Base-by-base conservation (phyloP, 2,113 vertebrate genomes). In the Candoia aspera region DNA sequence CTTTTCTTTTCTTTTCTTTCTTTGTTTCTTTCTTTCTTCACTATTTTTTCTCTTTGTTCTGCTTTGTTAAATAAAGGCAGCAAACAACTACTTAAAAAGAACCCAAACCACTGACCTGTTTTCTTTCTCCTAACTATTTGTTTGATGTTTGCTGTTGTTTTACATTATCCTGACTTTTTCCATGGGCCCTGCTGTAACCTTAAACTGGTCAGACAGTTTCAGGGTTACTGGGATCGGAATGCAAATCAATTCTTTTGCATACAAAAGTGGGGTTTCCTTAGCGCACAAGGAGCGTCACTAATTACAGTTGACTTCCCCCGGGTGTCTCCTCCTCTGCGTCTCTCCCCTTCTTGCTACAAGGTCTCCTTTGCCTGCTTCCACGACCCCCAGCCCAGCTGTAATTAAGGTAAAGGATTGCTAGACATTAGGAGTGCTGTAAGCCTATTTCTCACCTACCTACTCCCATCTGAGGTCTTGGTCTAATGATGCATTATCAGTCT, bases 401-500 rank as follows among this genome's bases (percentile, higher is more conserved):
- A 84, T 84, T 49, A 94, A 83, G 86, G 79, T 2, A 53, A 89
- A 59, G 90, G 83, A 60, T 55, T 10, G 83, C 58, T 93, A 33
- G 88, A 92, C 64, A 87, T 68, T 85, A 9, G 83, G 10, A 83
- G 37, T 33, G 37, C 17, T 49, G 60, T 87, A 92, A 88, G 87
- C 84, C 84, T 90, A 29, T 64, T 96, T 91, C 68, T 46, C 95
- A n/a, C 29, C 57, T 68, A n/a, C 26, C 68, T 83, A 6, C 68
- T 26, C 79, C 10, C 91, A 84, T 46, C 87, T 90, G 84, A 64
- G 88, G 37, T 57, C 53, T 73, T 58, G 2, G 1, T 64, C 60
- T 26, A 92, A 92, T 17, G 90, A 94, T 87, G 29, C 49, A 0
- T 86, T 92, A 94, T 96, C 91, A 93, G 83, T 95, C 92, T 92